Evolutionary conservation across 2,888 invertebrate species (phyloP).

Genomic region (Uloborus plumipes): DNA sequence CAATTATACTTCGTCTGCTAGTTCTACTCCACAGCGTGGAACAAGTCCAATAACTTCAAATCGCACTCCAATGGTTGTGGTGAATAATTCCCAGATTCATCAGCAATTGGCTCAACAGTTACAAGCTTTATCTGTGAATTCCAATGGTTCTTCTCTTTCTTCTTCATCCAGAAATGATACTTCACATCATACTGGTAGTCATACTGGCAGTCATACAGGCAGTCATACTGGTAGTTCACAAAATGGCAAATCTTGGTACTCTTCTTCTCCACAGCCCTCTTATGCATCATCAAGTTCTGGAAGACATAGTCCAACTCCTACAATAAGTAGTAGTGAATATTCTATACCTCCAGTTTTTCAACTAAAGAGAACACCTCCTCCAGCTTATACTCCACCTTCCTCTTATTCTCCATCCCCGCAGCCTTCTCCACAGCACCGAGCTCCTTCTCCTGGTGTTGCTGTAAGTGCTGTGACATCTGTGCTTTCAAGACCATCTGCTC

Average conservation of each 20-base stretch:
- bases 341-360: slow-evolving; percentile 64
- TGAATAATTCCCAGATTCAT: slow-evolving; percentile 74
- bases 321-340: slow-evolving; percentile 67
- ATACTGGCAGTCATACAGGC: too few relatives aligned
- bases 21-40: slow-evolving; percentile 69
- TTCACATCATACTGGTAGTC: slow-evolving; percentile 74
- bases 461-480: slow-evolving; percentile 65
- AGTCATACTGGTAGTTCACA: slow-evolving; percentile 26
- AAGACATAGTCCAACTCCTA: slow-evolving; percentile 66
- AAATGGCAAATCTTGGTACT: slow-evolving; percentile 64
- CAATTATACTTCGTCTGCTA: slow-evolving; percentile 62
- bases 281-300: slow-evolving; percentile 67
- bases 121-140: slow-evolving; percentile 84
- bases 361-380: slow-evolving; percentile 59
- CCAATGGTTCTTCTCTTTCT: slow-evolving; percentile 51
- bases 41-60: slow-evolving; percentile 79
- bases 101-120: slow-evolving; percentile 90
- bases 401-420: slow-evolving; percentile 63
- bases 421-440: slow-evolving; percentile 42
- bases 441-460: slow-evolving; percentile 49
- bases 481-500: slow-evolving; percentile 76
- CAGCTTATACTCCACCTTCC: slow-evolving; percentile 65
- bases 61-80: slow-evolving; percentile 81
- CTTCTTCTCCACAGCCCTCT: slow-evolving; percentile 66
- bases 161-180: slow-evolving; percentile 71